Conservation (phyloP, 2,113 vertebrate species). For the Hemiscyllium ocellatum region DNA sequence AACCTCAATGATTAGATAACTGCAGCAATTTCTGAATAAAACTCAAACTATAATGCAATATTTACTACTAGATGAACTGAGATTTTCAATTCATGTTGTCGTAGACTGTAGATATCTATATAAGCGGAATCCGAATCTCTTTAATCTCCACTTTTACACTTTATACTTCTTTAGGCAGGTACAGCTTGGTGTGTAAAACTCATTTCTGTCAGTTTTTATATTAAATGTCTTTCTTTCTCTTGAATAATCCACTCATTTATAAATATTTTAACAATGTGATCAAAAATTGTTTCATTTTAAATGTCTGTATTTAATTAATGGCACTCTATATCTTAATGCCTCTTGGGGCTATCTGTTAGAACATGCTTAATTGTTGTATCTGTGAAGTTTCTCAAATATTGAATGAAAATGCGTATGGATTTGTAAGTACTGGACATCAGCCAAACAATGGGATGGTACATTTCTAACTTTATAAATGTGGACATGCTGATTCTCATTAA, state of each 20-base stretch:
- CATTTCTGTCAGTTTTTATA: not conserved
- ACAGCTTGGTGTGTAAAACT: not conserved
- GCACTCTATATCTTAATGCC: not conserved
- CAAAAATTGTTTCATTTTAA: slow-evolving; percentile 34
- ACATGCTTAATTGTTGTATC: slow-evolving; percentile 7
- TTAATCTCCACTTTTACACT: not conserved
- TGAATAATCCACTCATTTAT: slow-evolving; percentile 24
- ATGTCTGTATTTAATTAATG: slow-evolving; percentile 21
- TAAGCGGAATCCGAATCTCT: not conserved
- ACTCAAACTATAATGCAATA: not conserved
- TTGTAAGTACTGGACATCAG: too few relatives aligned
- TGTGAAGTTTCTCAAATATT: not conserved
- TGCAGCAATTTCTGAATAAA: not conserved
- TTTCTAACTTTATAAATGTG: not conserved
- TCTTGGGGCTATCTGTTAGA: not conserved
- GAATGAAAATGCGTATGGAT: not conserved
- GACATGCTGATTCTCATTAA: not conserved
- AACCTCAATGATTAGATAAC: not conserved
- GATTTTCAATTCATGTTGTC: not conserved
- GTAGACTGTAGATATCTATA: not conserved
- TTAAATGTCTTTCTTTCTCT: not conserved
- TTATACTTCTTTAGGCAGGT: not conserved
- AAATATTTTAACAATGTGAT: slow-evolving; percentile 18
- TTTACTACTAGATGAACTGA: not conserved
- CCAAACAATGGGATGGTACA: not conserved